A percentile compares a stretch with the other conserved stretches of the same genome.
Conservation (phyloP, 2,797 vertebrate species). For the Centroberyx gerrardi region DNA sequence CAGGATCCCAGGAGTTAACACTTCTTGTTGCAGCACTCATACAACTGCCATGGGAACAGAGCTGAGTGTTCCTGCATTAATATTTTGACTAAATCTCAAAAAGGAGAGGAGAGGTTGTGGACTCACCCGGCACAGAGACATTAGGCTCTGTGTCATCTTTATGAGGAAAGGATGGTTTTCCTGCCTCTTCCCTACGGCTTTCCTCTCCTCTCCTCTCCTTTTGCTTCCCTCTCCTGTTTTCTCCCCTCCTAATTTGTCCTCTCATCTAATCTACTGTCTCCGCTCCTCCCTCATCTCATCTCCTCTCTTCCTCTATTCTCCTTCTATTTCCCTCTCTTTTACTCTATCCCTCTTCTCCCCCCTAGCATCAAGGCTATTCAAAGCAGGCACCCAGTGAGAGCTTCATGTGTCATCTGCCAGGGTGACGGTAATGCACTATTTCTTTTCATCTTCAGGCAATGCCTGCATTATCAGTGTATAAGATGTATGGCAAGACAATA, state of each 20-base stretch:
- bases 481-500: conserved; percentile 85
- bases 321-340: conserved; percentile 6
- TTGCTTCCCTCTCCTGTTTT: conserved; percentile 8
- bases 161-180: conserved; percentile 10
- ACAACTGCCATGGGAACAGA: conserved; percentile 4
- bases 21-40: not conserved
- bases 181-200: conserved; percentile 16
- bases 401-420: conserved; percentile 83
- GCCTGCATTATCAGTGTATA: conserved; percentile 86
- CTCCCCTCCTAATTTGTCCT: conserved; percentile 23
- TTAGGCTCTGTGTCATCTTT: conserved; percentile 5
- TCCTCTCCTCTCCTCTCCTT: conserved; percentile 25
- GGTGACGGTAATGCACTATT: conserved; percentile 85
- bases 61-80: conserved; percentile 4
- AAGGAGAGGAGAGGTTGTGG: not conserved
- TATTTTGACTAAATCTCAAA: conserved; percentile 15
- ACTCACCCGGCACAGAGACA: conserved; percentile 1
- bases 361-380: conserved; percentile 68
- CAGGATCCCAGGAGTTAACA: conserved; percentile 1
- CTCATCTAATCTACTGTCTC: conserved; percentile 48
- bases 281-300: conserved; percentile 2
- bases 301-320: conserved; percentile 21
- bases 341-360: conserved; percentile 25
- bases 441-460: conserved; percentile 87
- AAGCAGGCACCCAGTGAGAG: conserved; percentile 63